Base-by-base conservation (phyloP, 1,140 invertebrate species). In the Muscidifurax raptorellus region DNA sequence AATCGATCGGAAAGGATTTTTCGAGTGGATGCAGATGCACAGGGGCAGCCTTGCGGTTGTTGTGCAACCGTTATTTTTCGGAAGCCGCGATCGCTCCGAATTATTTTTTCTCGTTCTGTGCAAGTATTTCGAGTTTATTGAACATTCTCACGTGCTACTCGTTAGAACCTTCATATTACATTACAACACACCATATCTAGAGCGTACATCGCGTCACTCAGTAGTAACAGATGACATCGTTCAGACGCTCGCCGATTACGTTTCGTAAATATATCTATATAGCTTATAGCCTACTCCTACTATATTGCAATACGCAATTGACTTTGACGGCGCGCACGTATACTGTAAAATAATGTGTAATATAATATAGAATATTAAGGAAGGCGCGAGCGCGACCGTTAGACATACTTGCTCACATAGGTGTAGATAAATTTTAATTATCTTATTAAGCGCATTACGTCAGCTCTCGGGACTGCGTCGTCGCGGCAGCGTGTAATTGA, bases 371-470 rank as follows among this genome's bases (percentile, higher is more conserved):
- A n/a, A n/a, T n/a, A n/a, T n/a, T n/a, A n/a, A n/a, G 18, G 52
- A 59, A 18, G 2, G 9, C 44, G 15, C 52, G 22, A 18, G 22
- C 22, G 22, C 52, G 5, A 22, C 52, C 52, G 52, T 59, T 22
- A 59, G 15, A 59, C 52, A 59, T 59, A 59, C 52, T 59, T 59
- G 52, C 22, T 59, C 52, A 59, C 52, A 40, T 59, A 59, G 52
- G 52, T 59, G 52, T 59, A 59, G 52, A 59, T 59, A 59, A 59
- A 59, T 59, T 59, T 59, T 59, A 59, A 59, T 59, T 59, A 59
- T 59, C 52, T 59, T 59, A 59, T 59, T 59, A 59, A 59, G 52
- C 52, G 52, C 52, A 18, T 59, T 59, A n/a, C 52, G 52, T 59
- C 52, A 59, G 22, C 52, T 18, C 22, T 59, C 52, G 52, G 52